phyloP scores from a whole-genome alignment of 1,140 invertebrate species.

The Nasonia longicornis region DNA sequence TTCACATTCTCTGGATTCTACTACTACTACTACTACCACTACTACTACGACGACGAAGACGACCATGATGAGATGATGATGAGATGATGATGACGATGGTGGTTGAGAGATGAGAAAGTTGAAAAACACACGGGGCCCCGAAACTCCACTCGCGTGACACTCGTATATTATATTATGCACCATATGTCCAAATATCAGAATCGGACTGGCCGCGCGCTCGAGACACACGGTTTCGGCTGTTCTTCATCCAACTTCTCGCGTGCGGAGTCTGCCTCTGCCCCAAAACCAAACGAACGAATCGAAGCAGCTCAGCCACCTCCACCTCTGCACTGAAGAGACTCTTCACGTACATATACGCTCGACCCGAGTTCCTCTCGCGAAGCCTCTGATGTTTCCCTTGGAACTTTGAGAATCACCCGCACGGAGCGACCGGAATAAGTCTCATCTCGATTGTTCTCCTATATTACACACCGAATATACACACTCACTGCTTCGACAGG shows the following conservation, averaged over 20 bases:
- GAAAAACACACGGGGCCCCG: conserved; percentile 9
- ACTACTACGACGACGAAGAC: conserved; percentile 26
- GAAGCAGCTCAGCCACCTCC: not conserved
- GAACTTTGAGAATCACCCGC: conserved; percentile 1
- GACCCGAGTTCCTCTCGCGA: conserved; percentile 31
- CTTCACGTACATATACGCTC: conserved; percentile 6
- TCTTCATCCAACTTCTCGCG: conserved; percentile 29
- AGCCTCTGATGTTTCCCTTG: conserved; percentile 24
- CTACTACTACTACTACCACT: conserved; percentile 29
- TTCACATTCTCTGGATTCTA: conserved; percentile 45
- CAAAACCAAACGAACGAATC: not conserved
- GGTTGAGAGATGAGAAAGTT: conserved; percentile 31
- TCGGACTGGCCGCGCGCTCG: conserved; percentile 33
- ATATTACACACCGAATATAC: no score
- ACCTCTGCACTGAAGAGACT: conserved; percentile 37
- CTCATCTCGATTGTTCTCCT: conserved; percentile 40
- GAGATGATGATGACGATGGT: conserved; percentile 2
- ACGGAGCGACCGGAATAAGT: conserved; percentile 23
- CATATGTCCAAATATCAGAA: conserved; percentile 17
- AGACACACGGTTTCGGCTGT: conserved; percentile 38
- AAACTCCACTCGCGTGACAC: conserved; percentile 31
- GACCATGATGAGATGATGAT: conserved; percentile 5
- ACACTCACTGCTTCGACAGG: conserved; percentile 16
- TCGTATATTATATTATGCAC: not conserved
- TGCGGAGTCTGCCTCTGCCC: not conserved